phyloP scores from a whole-genome alignment of 2,888 invertebrate genomes.

The Campoplex nolae region DNA sequence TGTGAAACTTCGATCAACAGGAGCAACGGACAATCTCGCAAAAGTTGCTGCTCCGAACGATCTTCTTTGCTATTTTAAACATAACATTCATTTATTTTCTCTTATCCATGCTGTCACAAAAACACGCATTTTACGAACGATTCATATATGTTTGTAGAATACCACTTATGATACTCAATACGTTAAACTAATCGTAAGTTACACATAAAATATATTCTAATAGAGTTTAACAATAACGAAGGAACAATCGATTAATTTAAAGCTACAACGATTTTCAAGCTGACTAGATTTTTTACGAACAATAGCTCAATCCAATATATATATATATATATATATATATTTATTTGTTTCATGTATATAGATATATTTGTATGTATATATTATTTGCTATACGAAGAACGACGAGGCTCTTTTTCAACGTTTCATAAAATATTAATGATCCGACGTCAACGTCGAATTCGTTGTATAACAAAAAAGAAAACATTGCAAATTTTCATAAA shows the following conservation, averaged over 20 bases:
- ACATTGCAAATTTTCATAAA: constrained; percentile 30
- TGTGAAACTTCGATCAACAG: background rate
- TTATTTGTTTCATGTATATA: constrained; percentile 20
- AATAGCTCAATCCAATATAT: background rate
- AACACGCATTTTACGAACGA: background rate
- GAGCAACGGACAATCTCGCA: background rate
- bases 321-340: background rate
- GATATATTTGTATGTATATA: constrained; percentile 33
- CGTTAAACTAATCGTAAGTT: constrained; percentile 11
- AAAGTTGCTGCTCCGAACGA: background rate
- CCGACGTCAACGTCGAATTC: constrained; percentile 53
- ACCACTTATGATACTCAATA: background rate
- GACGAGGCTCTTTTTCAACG: constrained; percentile 59
- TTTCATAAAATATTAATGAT: constrained; percentile 58
- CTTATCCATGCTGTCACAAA: background rate
- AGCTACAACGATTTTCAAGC: constrained; percentile 40
- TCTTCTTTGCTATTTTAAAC: background rate
- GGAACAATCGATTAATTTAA: constrained; percentile 26
- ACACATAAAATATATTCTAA: constrained; percentile 63
- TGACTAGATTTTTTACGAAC: constrained; percentile 24
- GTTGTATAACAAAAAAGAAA: constrained; percentile 35
- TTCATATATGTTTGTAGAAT: constrained; percentile 2
- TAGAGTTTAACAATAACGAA: constrained; percentile 60
- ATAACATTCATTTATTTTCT: background rate
- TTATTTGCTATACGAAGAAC: constrained; percentile 54